Conservation (phyloP, 2,113 vertebrate species). For the Corythaeola cristata region DNA sequence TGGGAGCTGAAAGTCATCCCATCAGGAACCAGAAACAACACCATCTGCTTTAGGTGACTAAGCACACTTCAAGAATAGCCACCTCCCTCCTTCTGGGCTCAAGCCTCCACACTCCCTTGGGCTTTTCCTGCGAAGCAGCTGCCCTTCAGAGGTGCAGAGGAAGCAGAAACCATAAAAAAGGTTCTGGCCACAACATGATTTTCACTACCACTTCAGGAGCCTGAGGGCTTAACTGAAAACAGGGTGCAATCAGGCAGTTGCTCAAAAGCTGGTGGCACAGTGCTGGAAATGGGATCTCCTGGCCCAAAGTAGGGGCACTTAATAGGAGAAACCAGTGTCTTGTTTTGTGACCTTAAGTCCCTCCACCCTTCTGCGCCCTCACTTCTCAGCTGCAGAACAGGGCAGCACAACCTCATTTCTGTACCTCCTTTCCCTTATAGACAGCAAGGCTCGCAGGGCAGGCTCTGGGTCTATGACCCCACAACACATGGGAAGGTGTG, state of each 20-base stretch:
- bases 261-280: not conserved
- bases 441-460: rapidly evolving
- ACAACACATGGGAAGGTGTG: not conserved
- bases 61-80: constrained; percentile 16
- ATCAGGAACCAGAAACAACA: constrained; percentile 45
- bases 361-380: not conserved
- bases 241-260: not conserved
- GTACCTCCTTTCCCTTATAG: not conserved
- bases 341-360: not conserved
- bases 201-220: not conserved
- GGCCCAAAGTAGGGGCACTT: not conserved
- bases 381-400: not conserved
- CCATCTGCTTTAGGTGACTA: constrained; percentile 58
- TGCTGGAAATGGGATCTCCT: not conserved
- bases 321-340: not conserved
- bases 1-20: constrained; percentile 54
- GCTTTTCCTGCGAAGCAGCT: not conserved
- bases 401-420: not conserved
- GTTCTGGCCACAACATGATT: not conserved
- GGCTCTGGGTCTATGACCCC: not conserved
- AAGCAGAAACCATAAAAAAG: constrained; percentile 17
- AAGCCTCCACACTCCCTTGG: not conserved
- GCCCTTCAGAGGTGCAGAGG: constrained; percentile 23
- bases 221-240: not conserved
- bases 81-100: not conserved